Percentiles rank a stretch among this genome's conserved stretches.
phyloP scores from a whole-genome alignment of 2,113 vertebrate species.

The Colinus virginianus region DNA sequence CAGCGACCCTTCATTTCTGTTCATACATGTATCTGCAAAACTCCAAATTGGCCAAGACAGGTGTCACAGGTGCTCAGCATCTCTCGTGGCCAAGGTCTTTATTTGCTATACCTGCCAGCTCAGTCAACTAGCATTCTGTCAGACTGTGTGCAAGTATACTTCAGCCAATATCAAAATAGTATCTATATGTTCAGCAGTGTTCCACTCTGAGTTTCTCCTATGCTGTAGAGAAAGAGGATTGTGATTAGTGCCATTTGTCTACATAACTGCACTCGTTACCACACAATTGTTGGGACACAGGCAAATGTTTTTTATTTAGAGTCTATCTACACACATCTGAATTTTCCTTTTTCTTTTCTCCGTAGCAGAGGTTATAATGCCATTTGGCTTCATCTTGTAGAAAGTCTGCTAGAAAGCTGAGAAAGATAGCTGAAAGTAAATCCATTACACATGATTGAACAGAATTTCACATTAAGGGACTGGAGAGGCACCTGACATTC shows the following conservation, averaged over 20 bases:
- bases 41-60: background rate
- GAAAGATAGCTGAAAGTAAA: background rate
- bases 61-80: constrained; percentile 10
- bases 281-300: constrained; percentile 7
- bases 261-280: constrained; percentile 24
- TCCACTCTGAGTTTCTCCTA: background rate
- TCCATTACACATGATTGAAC: background rate
- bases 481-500: background rate
- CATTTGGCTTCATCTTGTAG: background rate
- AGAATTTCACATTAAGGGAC: background rate
- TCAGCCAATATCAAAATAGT: background rate
- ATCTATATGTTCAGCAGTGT: background rate
- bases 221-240: background rate
- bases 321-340: background rate
- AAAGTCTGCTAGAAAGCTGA: background rate
- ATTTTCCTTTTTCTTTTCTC: background rate
- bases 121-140: background rate
- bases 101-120: constrained; percentile 3
- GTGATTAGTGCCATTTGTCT: constrained; percentile 35
- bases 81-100: background rate
- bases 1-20: background rate
- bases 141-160: background rate
- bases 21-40: background rate
- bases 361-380: background rate
- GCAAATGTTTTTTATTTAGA: constrained; percentile 19